Percentiles rank a stretch among this genome's conserved stretches.
Conservation (phyloP, 2,888 invertebrate species). For the Odontocolon sp. region DNA sequence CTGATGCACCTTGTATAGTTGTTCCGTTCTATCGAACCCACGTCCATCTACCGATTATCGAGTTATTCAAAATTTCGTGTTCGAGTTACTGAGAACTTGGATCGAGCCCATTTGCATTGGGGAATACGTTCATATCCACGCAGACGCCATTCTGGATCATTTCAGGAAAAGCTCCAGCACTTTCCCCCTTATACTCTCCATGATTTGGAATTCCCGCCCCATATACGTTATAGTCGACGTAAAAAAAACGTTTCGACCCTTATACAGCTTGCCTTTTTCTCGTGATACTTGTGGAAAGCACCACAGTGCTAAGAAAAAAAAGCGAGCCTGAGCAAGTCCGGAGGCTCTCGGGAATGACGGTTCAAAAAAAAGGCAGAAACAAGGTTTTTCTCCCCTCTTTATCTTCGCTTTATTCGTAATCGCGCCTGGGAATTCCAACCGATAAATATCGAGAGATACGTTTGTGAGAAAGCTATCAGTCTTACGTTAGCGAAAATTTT, state of each 20-base stretch:
- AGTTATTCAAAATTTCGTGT: slow-evolving; percentile 27
- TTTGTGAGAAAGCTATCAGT: neutral
- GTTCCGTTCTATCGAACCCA: neutral
- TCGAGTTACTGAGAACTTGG: neutral
- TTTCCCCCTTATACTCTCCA: slow-evolving; percentile 7
- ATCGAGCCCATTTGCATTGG: slow-evolving; percentile 33
- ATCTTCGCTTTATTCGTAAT: slow-evolving; percentile 21
- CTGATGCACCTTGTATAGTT: neutral
- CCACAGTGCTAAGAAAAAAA: slow-evolving; percentile 6
- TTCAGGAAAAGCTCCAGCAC: neutral
- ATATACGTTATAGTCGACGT: neutral
- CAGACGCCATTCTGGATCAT: neutral
- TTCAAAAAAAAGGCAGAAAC: slow-evolving; percentile 12
- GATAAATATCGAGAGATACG: slow-evolving; percentile 44
- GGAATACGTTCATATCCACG: neutral
- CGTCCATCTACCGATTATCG: slow-evolving; percentile 1
- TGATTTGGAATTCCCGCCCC: slow-evolving; percentile 26
- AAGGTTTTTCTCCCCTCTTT: slow-evolving; percentile 8
- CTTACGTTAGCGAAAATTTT: too few relatives aligned
- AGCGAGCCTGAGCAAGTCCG: neutral
- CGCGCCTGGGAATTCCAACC: neutral
- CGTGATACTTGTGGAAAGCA: slow-evolving; percentile 12
- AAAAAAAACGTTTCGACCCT: slow-evolving; percentile 5
- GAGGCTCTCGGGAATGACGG: slow-evolving; percentile 12
- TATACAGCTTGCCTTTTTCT: slow-evolving; percentile 1